Percentiles rank a stretch among this genome's conserved stretches.
Conservation (phyloP, 2,888 invertebrate species). For the Tipula confusa region DNA sequence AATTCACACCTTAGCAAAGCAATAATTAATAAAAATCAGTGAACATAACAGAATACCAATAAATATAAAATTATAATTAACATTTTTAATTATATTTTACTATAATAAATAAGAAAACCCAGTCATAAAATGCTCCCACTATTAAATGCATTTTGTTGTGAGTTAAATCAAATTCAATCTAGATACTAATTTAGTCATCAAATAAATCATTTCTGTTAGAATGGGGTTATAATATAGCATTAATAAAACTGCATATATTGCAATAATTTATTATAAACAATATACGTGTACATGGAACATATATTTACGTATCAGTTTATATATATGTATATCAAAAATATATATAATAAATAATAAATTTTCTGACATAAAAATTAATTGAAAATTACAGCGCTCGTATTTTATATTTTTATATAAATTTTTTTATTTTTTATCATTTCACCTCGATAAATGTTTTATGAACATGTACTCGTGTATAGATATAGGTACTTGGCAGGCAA, state of each 20-base stretch:
- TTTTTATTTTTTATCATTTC: slow-evolving; percentile 3
- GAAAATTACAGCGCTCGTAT: slow-evolving; percentile 20
- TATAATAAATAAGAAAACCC: background rate
- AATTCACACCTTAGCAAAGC: background rate
- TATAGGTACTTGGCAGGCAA: background rate
- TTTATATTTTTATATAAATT: background rate
- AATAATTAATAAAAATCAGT: background rate
- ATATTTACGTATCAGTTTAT: background rate
- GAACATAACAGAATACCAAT: background rate
- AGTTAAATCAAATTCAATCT: background rate
- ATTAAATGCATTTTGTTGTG: background rate
- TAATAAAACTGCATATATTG: background rate
- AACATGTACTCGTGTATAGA: background rate
- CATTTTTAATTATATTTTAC: background rate
- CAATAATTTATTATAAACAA: background rate
- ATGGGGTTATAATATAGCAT: background rate
- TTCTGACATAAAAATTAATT: slow-evolving; percentile 25
- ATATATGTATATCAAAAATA: background rate
- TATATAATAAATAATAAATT: slow-evolving; percentile 12
- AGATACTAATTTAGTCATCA: background rate
- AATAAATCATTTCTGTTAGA: background rate
- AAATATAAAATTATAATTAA: background rate
- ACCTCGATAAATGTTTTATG: slow-evolving; percentile 8
- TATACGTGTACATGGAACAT: background rate
- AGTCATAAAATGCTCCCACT: background rate